Evolutionary conservation across 2,113 vertebrate species (phyloP), one percentile per base, ranked within the genome.

Genomic region (Dasyornis broadbenti): DNA sequence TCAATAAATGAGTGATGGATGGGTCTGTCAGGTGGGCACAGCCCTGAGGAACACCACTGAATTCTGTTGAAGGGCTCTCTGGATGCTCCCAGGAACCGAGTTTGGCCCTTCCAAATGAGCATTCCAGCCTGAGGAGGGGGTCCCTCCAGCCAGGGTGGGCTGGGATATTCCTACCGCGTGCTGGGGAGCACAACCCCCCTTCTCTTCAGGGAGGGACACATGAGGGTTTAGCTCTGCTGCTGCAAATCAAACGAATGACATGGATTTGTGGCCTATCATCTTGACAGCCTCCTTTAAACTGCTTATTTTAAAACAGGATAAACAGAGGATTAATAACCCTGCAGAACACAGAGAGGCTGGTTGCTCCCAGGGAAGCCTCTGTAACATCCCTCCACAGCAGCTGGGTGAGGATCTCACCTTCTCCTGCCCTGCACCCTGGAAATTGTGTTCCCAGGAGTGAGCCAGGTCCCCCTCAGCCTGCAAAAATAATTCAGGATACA

Each of bases 281-380:
- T 96, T 93, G 94, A 59, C 91, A 92, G 83, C 93, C 93, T 87
- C 61, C 81, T 91, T 94, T 95, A 95, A 95, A 96, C 95, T 96
- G 95, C 93, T 97, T 95, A 95, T 94, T 94, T 91, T 92, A 90
- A 96, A 97, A 97, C 95, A 97, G 96, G 94, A 97, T 96, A 91
- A 97, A 68, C 69, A 86, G 88, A 60, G 93, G 95, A 95, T 97
- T 96, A 96, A 96, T 94, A 95, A 92, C 76, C 77, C 69, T 57
- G 80, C 65, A 82, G 94, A 82, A 37, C 72, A 88, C 33, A 65
- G 66, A 35, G 77, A 78, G 76, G 28, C 53, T 61, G 60, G 56
- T 39, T 77, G 85, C 75, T 90, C 66, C 60, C 64, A 37, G 72
- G 65, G 76, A 49, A 90, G 40, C n/a, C 52, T 73, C 63, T 31